Base-by-base conservation (phyloP, 2,797 vertebrate genomes). In the Pteronotus mesoamericanus region DNA sequence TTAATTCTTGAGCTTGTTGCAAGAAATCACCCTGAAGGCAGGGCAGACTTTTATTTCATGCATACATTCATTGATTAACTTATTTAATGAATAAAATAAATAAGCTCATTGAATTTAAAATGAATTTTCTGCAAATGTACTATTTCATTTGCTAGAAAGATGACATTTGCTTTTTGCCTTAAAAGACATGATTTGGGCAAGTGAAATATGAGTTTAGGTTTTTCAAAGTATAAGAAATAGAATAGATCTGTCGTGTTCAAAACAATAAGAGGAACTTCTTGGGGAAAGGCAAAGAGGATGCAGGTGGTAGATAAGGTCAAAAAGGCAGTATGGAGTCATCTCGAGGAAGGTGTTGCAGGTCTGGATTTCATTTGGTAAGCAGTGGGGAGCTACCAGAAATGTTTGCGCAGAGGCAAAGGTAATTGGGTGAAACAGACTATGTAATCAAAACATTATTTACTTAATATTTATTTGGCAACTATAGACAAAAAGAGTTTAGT, bases 141-240 rank as follows among this genome's bases (percentile, higher is more conserved):
- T 91, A 16, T 88, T 61, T 83, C 26, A 78, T 66, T 84, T 91
- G 12, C 21, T 90, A 66, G 26, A 86, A 10, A 77, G 18, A 84
- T 59, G 19, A 9, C 5, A 53, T 80, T 80, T 69, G 39, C 39
- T 79, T 83, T 68, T 79, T 48, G 11, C 53, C 39, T 71, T 89
- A 82, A 92, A 91, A 14, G 51, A 75, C 22, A 86, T 69, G 11
- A 72, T 82, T 91, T 77, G 51, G 55, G 85, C 37, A 92, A 19
- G 14, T 92, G 59, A 94, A 91, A 92, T 10, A 1, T 61, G 24
- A 77, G 12, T 79, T 32, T 75, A 86, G 18, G 14, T 32, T 92
- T 95, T 80, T 86, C 55, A 86, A 89, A 86, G 44, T 71, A 55
- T 80, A 61, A 84, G 48, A 68, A 84, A 61, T 96, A 53, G 69